Base-by-base conservation (phyloP, 2,797 vertebrate species). In the Brotula barbata region DNA sequence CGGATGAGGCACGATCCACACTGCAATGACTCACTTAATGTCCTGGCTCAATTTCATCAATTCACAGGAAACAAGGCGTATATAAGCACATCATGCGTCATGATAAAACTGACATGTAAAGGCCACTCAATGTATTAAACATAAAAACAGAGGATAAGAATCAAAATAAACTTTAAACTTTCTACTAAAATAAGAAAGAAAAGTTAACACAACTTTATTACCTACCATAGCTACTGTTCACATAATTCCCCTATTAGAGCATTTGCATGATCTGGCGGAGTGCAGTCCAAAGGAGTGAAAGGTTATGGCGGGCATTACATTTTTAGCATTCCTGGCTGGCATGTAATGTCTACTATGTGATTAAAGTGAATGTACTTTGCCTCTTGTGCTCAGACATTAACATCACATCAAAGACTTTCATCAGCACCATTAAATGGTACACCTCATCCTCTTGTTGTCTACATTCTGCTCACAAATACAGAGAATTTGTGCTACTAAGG, bases 21-120 rank as follows among this genome's bases (percentile, higher is more conserved):
- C 3, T 25, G 34, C 39, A 59, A 13, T 69, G 77, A 84, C 67
- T 82, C 77, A 78, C 3, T 9, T 52, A 6, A 51, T 20, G 59
- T 67, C 63, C 60, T 42, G 55, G 75, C 31, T 64, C 50, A 22
- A 33, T 49, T 64, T 53, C 37, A 60, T 40, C 52, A 45, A 51
- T 33, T 56, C 21, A 54, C 22, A 68, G n/a, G 40, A 10, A 37
- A 21, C 28, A 13, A 17, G 21, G 20, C 2, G 22, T 7, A 23
- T n/a, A 46, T 46, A n/a, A n/a, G 20, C 20, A 14, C 6, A 46
- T 15, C 21, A 46, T 13, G 37, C 3, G 37, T 5, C 14, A 46
- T 20, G 20, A 22, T 20, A 1, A 44, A 20, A 44, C 16, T 3
- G 11, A 21, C 9, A 25, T 7, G 11, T 6, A 44, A 44, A 21